Base-by-base conservation (phyloP, 2,797 vertebrate genomes). In the Melanotaenia maccullochi region DNA sequence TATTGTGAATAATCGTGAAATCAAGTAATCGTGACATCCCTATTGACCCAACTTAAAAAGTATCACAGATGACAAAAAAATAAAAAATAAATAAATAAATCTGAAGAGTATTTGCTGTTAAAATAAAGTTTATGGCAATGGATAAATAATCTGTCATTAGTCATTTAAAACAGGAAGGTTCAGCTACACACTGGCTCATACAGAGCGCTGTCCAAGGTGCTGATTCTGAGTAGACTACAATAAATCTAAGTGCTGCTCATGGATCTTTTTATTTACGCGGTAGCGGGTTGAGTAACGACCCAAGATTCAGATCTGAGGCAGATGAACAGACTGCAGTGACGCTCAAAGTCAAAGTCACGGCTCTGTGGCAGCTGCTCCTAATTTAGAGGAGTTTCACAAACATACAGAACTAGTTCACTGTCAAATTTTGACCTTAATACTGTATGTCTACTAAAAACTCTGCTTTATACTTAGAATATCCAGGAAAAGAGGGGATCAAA, bases 251-350 rank as follows among this genome's bases (percentile, higher is more conserved):
- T 14, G 1, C 13, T 60, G 52, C 42, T 13, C 2, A 3, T 8
- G 30, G 42, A 47, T 2, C 44, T 52, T 58, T 58, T 62, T 9
- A 47, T 42, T 60, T 11, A 25, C 0, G 54, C 5, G 7, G 51
- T 14, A 55, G 20, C 13, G 20, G 22, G 13, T 22, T 24, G 25
- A 22, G 9, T 3, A 55, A 5, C 42, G 30, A 36, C 62, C 62
- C 62, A 22, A 30, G n/a, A 28, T 51, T 42, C 64, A 58, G 38
- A 44, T 60, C 51, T 52, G 54, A 75, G 30, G 16, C 8, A 33
- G 47, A 38, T 65, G 14, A 58, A 59, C 0, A 24, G 28, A 62
- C 35, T 38, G 11, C 25, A 5, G 60, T 14, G 12, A 44, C 13
- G n/a, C 49, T 25, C 24, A 25, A 25, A 25, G 24, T 38, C n/a